Percentiles rank a stretch among this genome's conserved stretches.
These are phyloP conservation scores for Pseudomyrmex pallidus DNA, from an alignment of 1,140 invertebrate genomes.

Conservation along the genomic window DNA sequence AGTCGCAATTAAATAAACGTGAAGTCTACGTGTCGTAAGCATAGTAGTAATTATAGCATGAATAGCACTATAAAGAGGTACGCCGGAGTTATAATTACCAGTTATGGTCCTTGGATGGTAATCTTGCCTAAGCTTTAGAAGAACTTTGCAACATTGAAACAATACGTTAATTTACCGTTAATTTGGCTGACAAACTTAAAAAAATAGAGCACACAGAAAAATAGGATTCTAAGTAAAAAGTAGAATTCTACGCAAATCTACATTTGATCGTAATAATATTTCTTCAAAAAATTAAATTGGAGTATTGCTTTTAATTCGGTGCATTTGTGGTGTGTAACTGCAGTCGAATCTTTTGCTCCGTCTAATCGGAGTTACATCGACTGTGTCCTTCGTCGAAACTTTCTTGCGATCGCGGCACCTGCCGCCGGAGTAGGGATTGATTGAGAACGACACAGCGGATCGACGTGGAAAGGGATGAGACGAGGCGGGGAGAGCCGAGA, in stretches of 20 bases:
- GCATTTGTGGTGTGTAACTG: background rate
- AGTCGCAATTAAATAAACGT: constrained; percentile 19
- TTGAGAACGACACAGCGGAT: constrained; percentile 45
- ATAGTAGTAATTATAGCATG: background rate
- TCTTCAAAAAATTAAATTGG: background rate
- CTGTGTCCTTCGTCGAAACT: constrained; percentile 50
- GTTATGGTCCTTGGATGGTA: background rate
- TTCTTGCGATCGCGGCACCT: constrained; percentile 37
- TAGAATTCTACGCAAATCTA: background rate
- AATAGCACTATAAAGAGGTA: background rate
- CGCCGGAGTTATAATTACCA: too few relatives aligned
- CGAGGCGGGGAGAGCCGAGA: background rate
- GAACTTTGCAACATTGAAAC: background rate
- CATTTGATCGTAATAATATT: background rate
- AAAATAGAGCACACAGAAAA: background rate
- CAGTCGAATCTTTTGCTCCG: constrained; percentile 27
- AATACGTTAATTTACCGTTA: background rate
- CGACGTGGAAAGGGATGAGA: constrained; percentile 35
- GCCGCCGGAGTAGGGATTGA: constrained; percentile 40
- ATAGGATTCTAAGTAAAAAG: background rate
- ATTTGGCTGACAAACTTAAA: background rate
- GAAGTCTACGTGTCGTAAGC: constrained; percentile 5
- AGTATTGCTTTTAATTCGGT: background rate
- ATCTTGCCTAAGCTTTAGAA: background rate
- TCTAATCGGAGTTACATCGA: constrained; percentile 48